Base-by-base conservation (phyloP, 1,140 invertebrate genomes). In the Eubasilissa regina region DNA sequence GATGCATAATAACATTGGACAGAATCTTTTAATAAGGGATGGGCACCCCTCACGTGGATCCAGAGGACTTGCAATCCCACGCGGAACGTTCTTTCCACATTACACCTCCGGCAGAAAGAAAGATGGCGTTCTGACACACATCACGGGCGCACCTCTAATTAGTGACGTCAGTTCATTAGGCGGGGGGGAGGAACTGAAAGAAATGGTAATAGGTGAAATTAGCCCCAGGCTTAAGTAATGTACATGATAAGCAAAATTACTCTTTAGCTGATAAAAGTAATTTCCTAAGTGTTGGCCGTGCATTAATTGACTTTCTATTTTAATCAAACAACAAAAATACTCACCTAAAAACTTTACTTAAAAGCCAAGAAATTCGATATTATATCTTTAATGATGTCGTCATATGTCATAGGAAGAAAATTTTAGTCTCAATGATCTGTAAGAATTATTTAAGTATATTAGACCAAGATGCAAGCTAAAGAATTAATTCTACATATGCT, bases 121-220 rank as follows among this genome's bases (percentile, higher is more conserved):
- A 62, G 58, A 62, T 62, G 58, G 58, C 58, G 62, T 17, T 66
- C 11, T 0, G 43, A 9, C 62, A 45, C 13, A 66, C 35, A 66
- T 62, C 21, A n/a, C n/a, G 74, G 81, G 76, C 81, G 74, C 81
- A 80, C 81, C 81, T 82, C 79, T 80, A 82, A 82, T 82, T 82
- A 82, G 81, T 70, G 62, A 56, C 70, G 47, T 21, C 17, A 68
- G 55, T 80, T 82, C 81, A 82, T 82, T 82, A 78, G 73, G 74
- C 78, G 51, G 68, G 13, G 56, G 51, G 70, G 78, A 53, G 58
- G 76, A 35, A 13, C 17, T 21, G 58, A 79, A 80, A 82, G 75
- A 79, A 82, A 75, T 25, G 75, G 66, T 77, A 76, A 82, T 80
- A 75, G 75, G 70, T 73, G 68, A 80, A 82, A 80, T 80, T 80